Conservation (phyloP, 1,140 invertebrate species). For the Listronotus oregonensis region DNA sequence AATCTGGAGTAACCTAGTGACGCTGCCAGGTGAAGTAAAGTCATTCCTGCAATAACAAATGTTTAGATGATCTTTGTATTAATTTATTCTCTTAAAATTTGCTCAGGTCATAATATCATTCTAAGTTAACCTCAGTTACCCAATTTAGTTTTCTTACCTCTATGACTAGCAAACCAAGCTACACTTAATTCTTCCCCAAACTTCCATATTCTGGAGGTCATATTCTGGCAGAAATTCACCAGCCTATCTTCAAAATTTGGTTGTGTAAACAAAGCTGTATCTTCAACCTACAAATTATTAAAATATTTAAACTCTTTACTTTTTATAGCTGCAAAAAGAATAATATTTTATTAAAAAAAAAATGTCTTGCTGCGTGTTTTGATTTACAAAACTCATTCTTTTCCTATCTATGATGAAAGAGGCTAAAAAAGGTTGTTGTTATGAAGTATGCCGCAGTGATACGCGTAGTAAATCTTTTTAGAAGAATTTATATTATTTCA, state of each 20-base stretch:
- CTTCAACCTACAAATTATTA: constrained; percentile 61
- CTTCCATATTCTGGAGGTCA: constrained; percentile 67
- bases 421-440: no score
- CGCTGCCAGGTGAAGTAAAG: constrained; percentile 86
- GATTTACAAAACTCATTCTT: no score
- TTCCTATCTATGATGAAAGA: no score
- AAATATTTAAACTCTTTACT: not conserved
- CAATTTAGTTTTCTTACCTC: constrained; percentile 57
- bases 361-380: no score
- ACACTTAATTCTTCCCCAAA: constrained; percentile 56
- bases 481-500: no score
- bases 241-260: constrained; percentile 82
- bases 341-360: no score
- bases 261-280: constrained; percentile 65
- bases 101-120: not conserved
- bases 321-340: no score
- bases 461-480: no score
- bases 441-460: no score
- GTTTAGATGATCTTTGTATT: not conserved
- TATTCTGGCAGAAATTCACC: constrained; percentile 77
- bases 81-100: not conserved
- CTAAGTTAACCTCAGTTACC: not conserved
- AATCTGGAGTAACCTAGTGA: constrained; percentile 83
- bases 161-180: constrained; percentile 57
- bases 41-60: constrained; percentile 61